A percentile compares a stretch with the other conserved stretches of the same genome.
phyloP scores from a whole-genome alignment of 2,113 vertebrate genomes.

The Pycnonotus jocosus region DNA sequence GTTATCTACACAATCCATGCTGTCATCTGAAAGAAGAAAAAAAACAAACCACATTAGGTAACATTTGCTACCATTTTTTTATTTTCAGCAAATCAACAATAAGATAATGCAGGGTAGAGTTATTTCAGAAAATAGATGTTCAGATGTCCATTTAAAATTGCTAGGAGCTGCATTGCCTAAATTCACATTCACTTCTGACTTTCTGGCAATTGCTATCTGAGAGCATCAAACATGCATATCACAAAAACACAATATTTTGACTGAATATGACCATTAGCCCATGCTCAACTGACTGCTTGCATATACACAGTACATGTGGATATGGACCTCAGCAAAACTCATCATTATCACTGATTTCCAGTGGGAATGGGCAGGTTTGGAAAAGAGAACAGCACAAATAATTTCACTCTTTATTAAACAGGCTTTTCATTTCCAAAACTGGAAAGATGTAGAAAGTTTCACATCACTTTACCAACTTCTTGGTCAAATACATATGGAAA shows the following conservation, averaged over 20 bases:
- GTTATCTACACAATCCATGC: slow-evolving; percentile 90
- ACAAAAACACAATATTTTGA: not conserved
- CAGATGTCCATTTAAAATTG: not conserved
- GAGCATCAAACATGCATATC: not conserved
- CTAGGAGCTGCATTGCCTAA: not conserved
- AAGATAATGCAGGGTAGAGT: not conserved
- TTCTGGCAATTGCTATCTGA: not conserved
- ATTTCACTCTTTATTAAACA: not conserved
- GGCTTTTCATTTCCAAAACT: not conserved
- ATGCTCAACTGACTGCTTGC: not conserved
- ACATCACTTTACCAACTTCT: not conserved
- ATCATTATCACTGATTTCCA: not conserved
- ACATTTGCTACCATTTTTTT: not conserved
- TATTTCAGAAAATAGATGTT: not conserved
- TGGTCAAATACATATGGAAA: not conserved
- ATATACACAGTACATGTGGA: not conserved
- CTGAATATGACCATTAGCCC: not conserved
- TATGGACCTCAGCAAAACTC: not conserved
- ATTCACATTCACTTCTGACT: not conserved
- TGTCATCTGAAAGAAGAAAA: slow-evolving; percentile 78
- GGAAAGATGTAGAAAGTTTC: not conserved
- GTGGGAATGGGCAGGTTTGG: not conserved
- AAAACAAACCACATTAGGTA: not conserved
- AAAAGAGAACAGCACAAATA: not conserved
- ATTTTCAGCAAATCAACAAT: not conserved